These are phyloP conservation scores for Rousettus leschenaultii DNA, from an alignment of 2,113 vertebrate species.

Conservation along the genomic window DNA sequence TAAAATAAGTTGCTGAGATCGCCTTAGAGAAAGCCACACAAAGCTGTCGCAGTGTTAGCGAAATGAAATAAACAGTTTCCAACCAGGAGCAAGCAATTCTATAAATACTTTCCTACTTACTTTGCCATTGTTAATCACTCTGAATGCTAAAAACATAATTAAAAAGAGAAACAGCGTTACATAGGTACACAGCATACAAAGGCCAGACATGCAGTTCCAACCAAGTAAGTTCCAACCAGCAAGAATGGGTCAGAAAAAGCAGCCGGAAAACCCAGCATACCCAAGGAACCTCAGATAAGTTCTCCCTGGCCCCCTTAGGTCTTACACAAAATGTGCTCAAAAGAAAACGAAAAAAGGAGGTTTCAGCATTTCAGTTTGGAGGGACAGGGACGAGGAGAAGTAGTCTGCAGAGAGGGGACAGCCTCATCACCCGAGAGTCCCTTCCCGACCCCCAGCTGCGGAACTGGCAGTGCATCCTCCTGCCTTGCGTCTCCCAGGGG, in stretches of 20 bases:
- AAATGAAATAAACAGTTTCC: not conserved
- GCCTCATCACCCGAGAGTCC: not conserved
- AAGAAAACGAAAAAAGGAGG: not conserved
- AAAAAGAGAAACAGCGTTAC: slow-evolving; percentile 70
- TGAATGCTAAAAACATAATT: slow-evolving; percentile 74
- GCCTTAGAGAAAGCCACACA: not conserved
- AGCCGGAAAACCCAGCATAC: not conserved
- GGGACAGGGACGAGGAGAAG: not conserved
- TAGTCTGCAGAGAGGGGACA: not conserved
- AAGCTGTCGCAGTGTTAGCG: not conserved
- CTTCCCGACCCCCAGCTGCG: not conserved
- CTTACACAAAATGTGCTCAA: not conserved
- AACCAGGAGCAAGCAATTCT: slow-evolving; percentile 44
- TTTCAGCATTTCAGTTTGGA: not conserved
- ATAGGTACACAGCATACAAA: not conserved
- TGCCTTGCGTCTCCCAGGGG: not conserved
- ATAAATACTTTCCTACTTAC: slow-evolving; percentile 72
- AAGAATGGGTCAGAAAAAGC: not conserved
- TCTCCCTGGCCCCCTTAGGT: not conserved
- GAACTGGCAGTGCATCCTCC: not conserved
- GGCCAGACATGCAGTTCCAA: slow-evolving; percentile 47
- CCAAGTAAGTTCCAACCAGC: not conserved
- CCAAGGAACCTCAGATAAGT: not conserved
- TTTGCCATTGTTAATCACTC: slow-evolving; percentile 71
- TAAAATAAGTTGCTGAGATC: not conserved